Evolutionary conservation across 2,797 vertebrate genomes (phyloP).

Genomic region (Molothrus aeneus): DNA sequence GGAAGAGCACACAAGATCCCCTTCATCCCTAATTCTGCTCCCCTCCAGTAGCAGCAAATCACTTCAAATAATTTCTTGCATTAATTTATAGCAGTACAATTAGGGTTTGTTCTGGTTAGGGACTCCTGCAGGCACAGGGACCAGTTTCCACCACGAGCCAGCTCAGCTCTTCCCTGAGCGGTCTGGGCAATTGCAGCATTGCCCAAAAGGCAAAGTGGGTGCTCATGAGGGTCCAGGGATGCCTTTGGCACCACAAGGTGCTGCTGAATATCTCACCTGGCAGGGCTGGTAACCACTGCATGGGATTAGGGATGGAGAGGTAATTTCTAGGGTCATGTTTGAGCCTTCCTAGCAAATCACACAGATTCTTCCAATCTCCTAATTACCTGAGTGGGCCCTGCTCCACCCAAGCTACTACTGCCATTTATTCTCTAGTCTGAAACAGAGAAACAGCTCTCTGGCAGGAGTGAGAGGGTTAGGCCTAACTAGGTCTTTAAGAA

Average conservation of each 20-base stretch:
- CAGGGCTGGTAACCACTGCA: not conserved
- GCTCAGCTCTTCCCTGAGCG: not conserved
- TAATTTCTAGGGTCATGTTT: not conserved
- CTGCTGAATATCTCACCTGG: not conserved
- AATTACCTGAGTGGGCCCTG: not conserved
- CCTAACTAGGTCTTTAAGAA: constrained; percentile 16
- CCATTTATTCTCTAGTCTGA: not conserved
- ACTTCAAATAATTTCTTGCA: not conserved
- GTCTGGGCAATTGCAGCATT: fast-evolving
- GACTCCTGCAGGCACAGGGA: not conserved
- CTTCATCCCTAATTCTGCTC: not conserved
- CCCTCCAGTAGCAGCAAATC: not conserved
- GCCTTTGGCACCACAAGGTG: not conserved
- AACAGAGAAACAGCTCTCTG: not conserved
- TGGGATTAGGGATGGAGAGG: not conserved
- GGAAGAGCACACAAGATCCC: fast-evolving
- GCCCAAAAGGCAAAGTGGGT: not conserved
- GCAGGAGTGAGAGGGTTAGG: not conserved
- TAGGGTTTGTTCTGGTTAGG: not conserved
- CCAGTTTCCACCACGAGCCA: not conserved
- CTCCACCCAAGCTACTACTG: not conserved
- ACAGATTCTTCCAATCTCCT: not conserved
- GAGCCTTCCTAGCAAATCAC: not conserved
- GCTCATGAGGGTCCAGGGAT: not conserved
- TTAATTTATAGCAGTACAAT: not conserved